A percentile compares a stretch with the other conserved stretches of the same genome.
These are phyloP conservation scores for Dicranocentrus wangi DNA, from an alignment of 2,888 invertebrate genomes.

Conservation along the genomic window DNA sequence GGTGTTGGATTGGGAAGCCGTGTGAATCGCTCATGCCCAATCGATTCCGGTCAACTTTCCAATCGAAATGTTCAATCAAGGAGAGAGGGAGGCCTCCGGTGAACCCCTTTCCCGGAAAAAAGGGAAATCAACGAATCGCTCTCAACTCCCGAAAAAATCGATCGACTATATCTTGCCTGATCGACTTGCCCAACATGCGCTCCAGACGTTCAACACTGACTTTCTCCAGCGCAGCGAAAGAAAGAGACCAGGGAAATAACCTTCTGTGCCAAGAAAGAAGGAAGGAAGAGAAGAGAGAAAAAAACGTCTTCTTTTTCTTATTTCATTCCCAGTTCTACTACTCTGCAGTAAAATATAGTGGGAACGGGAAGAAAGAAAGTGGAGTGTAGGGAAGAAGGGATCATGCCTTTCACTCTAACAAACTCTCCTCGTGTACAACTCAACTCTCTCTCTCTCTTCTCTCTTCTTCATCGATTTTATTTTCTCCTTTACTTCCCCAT, in stretches of 20 bases:
- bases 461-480: conserved; percentile 74
- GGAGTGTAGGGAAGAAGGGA: background rate
- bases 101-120: conserved; percentile 73
- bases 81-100: conserved; percentile 61
- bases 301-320: background rate
- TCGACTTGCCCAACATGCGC: conserved; percentile 74
- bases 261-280: too few relatives aligned
- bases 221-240: conserved; percentile 71
- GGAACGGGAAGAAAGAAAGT: background rate
- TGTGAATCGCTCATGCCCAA: conserved; percentile 73
- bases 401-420: conserved; percentile 9
- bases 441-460: conserved; percentile 69
- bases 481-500: conserved; percentile 54
- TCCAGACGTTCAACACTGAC: conserved; percentile 71
- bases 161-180: conserved; percentile 73
- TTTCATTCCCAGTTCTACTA: background rate
- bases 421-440: conserved; percentile 59
- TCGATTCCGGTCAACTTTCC: conserved; percentile 72
- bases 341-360: conserved; percentile 17
- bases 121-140: conserved; percentile 72
- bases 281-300: too few relatives aligned
- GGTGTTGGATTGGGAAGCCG: conserved; percentile 70
- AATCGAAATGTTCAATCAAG: conserved; percentile 73
- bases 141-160: conserved; percentile 72
- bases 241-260: too few relatives aligned